Conservation (phyloP, 2,797 vertebrate species). For the Xyrichtys novacula region DNA sequence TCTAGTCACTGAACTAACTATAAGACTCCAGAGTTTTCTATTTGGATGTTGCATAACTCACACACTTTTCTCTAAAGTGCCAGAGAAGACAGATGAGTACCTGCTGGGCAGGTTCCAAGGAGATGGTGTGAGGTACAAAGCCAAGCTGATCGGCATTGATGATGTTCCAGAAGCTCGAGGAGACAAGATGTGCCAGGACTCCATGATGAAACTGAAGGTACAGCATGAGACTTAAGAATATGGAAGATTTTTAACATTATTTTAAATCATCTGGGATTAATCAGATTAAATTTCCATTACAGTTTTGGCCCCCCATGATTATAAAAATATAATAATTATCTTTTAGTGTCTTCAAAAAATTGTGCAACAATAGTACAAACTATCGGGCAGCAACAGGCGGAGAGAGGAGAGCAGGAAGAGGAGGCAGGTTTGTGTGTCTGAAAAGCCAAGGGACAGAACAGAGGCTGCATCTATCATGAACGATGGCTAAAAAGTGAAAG, state of each 20-base stretch:
- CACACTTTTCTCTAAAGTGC: slow-evolving; percentile 67
- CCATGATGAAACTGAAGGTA: slow-evolving; percentile 99
- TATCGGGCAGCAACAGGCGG: too few relatives aligned
- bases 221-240: not conserved
- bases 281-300: not conserved
- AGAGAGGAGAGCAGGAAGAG: too few relatives aligned
- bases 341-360: too few relatives aligned
- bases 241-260: too few relatives aligned
- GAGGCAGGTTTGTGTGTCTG: too few relatives aligned
- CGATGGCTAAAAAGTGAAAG: too few relatives aligned
- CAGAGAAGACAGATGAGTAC: slow-evolving; percentile 95
- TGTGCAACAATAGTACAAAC: too few relatives aligned
- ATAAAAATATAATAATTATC: too few relatives aligned
- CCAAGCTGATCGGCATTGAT: slow-evolving; percentile 96
- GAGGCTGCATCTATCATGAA: too few relatives aligned
- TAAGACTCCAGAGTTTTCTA: not conserved
- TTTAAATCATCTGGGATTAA: not conserved
- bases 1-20: not conserved
- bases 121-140: slow-evolving; percentile 96
- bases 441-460: too few relatives aligned
- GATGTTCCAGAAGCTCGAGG: slow-evolving; percentile 95
- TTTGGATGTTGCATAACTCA: not conserved
- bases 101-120: slow-evolving; percentile 94
- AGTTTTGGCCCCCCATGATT: too few relatives aligned
- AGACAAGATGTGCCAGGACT: slow-evolving; percentile 99